phyloP scores from a whole-genome alignment of 1,140 invertebrate genomes.

The Temnothorax longispinosus region DNA sequence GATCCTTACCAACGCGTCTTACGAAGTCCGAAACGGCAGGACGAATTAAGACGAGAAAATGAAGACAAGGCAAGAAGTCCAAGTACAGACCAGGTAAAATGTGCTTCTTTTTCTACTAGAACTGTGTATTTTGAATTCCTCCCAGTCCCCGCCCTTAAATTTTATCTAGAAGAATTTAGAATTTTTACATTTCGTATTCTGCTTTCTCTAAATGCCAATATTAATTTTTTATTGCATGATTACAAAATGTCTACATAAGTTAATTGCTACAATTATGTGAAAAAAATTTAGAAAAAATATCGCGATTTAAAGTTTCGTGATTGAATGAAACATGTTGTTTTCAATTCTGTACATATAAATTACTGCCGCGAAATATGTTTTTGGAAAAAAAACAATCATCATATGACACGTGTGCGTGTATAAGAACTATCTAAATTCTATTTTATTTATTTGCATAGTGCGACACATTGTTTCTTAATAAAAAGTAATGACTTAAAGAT shows the following conservation, averaged over 20 bases:
- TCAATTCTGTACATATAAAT: conserved; percentile 48
- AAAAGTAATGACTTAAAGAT: background rate
- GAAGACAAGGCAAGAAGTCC: conserved; percentile 93
- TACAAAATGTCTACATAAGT: conserved; percentile 63
- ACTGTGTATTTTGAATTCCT: conserved; percentile 42
- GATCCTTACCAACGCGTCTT: conserved; percentile 96
- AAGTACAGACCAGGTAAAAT: conserved; percentile 95
- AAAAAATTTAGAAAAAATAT: conserved; percentile 26
- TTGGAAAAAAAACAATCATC: background rate
- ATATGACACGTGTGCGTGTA: background rate
- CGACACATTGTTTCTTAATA: background rate
- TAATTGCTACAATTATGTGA: conserved; percentile 38
- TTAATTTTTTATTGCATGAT: conserved; percentile 71
- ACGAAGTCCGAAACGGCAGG: conserved; percentile 92
- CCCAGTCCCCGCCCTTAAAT: conserved; percentile 26
- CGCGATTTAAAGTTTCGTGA: background rate
- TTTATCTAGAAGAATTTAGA: conserved; percentile 48
- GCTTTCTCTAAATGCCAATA: conserved; percentile 64
- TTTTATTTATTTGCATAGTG: conserved; percentile 27
- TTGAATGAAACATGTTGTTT: conserved; percentile 28
- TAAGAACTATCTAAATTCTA: background rate
- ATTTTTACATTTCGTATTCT: conserved; percentile 66
- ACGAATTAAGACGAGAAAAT: conserved; percentile 85
- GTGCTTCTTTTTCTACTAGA: conserved; percentile 64
- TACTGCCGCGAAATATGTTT: background rate